Conservation (phyloP, 2,888 invertebrate species). For the Mythimna ferrago region DNA sequence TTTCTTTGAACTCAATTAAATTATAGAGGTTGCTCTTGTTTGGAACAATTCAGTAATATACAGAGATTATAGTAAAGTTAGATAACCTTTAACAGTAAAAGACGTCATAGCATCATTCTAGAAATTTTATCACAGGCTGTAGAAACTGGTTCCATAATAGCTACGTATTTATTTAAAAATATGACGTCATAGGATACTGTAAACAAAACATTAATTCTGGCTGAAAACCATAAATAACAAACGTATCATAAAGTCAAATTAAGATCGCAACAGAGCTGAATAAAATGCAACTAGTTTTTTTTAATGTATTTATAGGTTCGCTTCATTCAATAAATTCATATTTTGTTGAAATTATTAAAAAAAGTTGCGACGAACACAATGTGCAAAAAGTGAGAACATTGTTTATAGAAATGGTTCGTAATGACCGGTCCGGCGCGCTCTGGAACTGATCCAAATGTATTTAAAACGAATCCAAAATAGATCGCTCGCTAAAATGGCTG, state of each 20-base stretch:
- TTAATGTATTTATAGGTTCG: neutral
- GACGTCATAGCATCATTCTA: conserved; percentile 40
- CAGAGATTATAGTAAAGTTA: conserved; percentile 17
- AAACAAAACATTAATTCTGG: conserved; percentile 15
- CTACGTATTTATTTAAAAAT: conserved; percentile 9
- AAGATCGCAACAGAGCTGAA: conserved; percentile 14
- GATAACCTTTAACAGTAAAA: conserved; percentile 51
- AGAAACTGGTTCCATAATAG: conserved; percentile 29
- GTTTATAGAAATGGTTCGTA: conserved; percentile 42
- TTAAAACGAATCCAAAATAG: conserved; percentile 71
- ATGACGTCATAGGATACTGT: conserved; percentile 24
- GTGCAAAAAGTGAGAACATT: conserved; percentile 38
- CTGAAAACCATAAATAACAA: conserved; percentile 30
- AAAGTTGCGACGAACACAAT: conserved; percentile 17
- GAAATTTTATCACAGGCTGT: conserved; percentile 28
- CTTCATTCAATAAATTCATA: conserved; percentile 29
- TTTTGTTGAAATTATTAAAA: conserved; percentile 21
- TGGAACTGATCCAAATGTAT: conserved; percentile 76
- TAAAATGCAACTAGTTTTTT: neutral
- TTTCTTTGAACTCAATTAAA: neutral
- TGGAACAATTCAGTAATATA: conserved; percentile 1
- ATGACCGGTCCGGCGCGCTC: conserved; percentile 26
- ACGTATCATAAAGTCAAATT: conserved; percentile 27
- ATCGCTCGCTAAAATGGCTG: conserved; percentile 61
- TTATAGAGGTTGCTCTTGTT: neutral